Evolutionary conservation across 2,888 invertebrate genomes (phyloP), one percentile per base, ranked within the genome.

Genomic region (Ophioninae sp.): DNA sequence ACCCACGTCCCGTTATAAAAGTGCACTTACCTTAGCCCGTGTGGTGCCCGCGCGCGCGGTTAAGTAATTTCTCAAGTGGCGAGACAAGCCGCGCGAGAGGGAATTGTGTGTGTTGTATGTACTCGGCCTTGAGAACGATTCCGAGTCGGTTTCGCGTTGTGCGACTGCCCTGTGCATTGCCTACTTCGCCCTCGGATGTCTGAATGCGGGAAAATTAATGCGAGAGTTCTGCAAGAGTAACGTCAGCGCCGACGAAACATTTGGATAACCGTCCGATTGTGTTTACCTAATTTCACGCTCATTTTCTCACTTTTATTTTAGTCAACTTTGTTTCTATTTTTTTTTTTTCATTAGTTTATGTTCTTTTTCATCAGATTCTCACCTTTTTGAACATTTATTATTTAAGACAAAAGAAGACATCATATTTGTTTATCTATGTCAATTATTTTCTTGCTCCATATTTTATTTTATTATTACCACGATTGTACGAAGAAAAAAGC

Each of bases 81-180:
- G 81, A 84, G 84, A 84, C 81, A 67, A 58, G 13, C 69, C 69
- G 56, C 22, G 37, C 67, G 37, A 64, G 41, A 51, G 68, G 63
- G 63, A 78, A 63, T 59, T 61, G 58, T 72, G 39, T 23, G 9
- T 79, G n/a, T 81, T 79, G 79, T 76, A 44, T 67, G 73, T 13
- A 67, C 23, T 39, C 85, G 86, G 85, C 86, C 86, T 86, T 86
- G 86, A 85, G 81, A 86, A 86, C 85, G 82, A 86, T 86, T 78
- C 78, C 79, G 79, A 71, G 74, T 82, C 20, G 74, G 51, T 79
- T 37, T 72, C 44, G 61, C 20, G 44, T 65, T 56, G 13, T 8
- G 51, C 64, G 30, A 9, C 17, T 64, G 13, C 30, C 30, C 17
- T 30, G 17, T 22, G 56, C 65, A 44, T n/a, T 56, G 61, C 44